phyloP scores from a whole-genome alignment of 2,888 invertebrate genomes.

The Gonocerus acuteangulatus region DNA sequence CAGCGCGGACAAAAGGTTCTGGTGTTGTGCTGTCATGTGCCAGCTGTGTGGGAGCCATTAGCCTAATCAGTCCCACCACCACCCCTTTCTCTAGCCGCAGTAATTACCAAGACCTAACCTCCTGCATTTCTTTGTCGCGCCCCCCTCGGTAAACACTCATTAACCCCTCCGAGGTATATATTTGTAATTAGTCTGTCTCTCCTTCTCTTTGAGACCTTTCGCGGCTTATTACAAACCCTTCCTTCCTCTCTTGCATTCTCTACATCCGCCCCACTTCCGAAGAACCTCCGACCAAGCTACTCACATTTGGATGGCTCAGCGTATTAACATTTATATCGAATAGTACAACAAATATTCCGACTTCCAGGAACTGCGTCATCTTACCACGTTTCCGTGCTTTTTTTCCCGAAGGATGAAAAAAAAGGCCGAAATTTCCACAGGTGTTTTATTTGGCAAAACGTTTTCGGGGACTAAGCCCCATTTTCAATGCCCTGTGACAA shows the following conservation, averaged over 20 bases:
- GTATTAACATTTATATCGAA: too few relatives aligned
- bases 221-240: slow-evolving; percentile 2
- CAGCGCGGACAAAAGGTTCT: background rate
- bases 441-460: too few relatives aligned
- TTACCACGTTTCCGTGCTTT: too few relatives aligned
- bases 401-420: too few relatives aligned
- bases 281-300: background rate
- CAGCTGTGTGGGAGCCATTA: slow-evolving; percentile 8
- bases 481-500: too few relatives aligned
- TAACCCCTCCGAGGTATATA: slow-evolving; percentile 25
- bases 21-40: slow-evolving; percentile 2
- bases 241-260: background rate
- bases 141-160: slow-evolving; percentile 16
- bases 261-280: slow-evolving; percentile 1
- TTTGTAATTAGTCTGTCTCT: slow-evolving; percentile 30
- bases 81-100: background rate
- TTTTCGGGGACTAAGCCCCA: too few relatives aligned
- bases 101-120: slow-evolving; percentile 1
- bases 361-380: too few relatives aligned
- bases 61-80: background rate
- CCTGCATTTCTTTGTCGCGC: slow-evolving; percentile 9
- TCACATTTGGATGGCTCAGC: too few relatives aligned
- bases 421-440: too few relatives aligned
- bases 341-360: too few relatives aligned
- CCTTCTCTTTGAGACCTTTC: background rate